These are phyloP conservation scores for Pantherophis vulpinus DNA, from an alignment of 2,797 vertebrate species.

Conservation along the genomic window DNA sequence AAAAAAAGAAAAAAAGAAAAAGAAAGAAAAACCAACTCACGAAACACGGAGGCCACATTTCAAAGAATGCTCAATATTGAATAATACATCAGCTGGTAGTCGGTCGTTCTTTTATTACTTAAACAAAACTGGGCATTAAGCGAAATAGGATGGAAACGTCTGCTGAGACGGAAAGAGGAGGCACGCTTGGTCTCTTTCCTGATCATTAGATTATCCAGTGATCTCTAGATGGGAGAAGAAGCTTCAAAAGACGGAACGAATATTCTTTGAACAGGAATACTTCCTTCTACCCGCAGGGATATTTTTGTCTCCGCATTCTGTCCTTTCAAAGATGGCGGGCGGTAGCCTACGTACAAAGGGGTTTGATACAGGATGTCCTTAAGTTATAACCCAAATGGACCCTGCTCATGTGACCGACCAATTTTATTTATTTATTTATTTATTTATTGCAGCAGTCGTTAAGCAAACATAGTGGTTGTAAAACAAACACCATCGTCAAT, in stretches of 20 bases:
- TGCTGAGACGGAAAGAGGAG: constrained; percentile 15
- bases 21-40: constrained; percentile 16
- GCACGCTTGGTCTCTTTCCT: not conserved
- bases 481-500: not conserved
- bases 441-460: not conserved
- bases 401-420: not conserved
- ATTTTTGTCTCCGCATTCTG: not conserved
- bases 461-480: not conserved
- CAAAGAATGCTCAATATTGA: constrained; percentile 37
- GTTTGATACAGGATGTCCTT: not conserved
- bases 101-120: constrained; percentile 46
- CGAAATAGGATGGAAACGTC: constrained; percentile 8
- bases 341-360: not conserved
- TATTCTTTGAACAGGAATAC: not conserved
- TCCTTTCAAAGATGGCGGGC: not conserved
- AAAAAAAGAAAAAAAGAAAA: constrained; percentile 16
- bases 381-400: not conserved
- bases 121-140: constrained; percentile 36
- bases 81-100: constrained; percentile 39
- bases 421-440: not conserved
- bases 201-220: constrained; percentile 10
- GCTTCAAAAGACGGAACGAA: not conserved
- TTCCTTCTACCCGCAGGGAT: not conserved
- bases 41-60: constrained; percentile 12
- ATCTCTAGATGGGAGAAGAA: not conserved